Evolutionary conservation across 2,888 invertebrate species (phyloP), one percentile per base, ranked within the genome.

Genomic region (Eledona agricola): DNA sequence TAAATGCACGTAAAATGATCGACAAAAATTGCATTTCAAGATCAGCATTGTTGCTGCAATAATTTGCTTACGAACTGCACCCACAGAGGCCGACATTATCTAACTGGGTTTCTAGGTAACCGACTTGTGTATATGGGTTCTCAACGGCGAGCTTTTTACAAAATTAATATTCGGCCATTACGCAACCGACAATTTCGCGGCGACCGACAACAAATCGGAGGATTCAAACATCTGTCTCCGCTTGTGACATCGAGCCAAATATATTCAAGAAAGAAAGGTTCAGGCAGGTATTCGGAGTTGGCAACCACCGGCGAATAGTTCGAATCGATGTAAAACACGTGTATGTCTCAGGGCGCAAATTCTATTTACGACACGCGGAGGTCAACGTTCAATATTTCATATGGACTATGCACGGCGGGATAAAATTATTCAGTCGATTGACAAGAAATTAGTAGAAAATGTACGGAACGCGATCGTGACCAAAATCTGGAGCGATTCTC

Each of bases 101-200:
- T 38, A 55, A 55, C 38, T 55, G 31, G 55, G 55, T 55, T 55
- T 55, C 45, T 55, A 45, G 55, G 55, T 55, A 55, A 55, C 55
- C 55, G 45, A 55, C 55, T 55, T 55, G 50, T 22, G 50, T 40
- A 45, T 34, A 38, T 34, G 42, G 29, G 43, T 17, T 29, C 28
- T 11, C 22, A 38, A 11, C 15, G 15, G 28, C 4, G 10, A n/a
- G 19, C 29, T 16, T 34, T 42, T 26, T 26, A 12, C 15, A 34
- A 40, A 15, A 19, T 19, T 32, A 38, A 35, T 7, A 4, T 10
- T 9, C 3, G 20, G 11, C 16, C 2, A 31, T 15, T 26, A 26
- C 4, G n/a, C 16, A 31, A 31, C 13, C 13, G 4, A n/a, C 13
- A 15, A 4, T 12, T 20, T n/a, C 7, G n/a, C 4, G 7, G 12